A percentile compares a stretch with the other conserved stretches of the same genome.
These are phyloP conservation scores for Petromus typicus DNA, from an alignment of 2,113 vertebrate genomes.

Conservation along the genomic window DNA sequence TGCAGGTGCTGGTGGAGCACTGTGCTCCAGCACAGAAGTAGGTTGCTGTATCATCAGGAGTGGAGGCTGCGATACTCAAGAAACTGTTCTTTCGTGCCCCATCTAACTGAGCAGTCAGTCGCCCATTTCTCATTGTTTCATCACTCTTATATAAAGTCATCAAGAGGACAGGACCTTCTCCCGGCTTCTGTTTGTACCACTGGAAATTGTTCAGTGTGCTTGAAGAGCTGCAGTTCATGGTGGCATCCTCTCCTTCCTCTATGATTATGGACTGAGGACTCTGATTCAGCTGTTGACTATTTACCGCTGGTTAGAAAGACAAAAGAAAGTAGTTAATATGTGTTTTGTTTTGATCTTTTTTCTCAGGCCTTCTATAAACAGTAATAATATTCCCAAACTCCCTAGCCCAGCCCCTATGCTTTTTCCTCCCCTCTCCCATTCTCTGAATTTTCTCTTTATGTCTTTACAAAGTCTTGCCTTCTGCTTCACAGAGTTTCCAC, in stretches of 20 bases:
- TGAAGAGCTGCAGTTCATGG: conserved; percentile 55
- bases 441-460: not conserved
- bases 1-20: conserved; percentile 1
- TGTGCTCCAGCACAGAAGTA: conserved; percentile 43
- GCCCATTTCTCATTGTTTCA: not conserved
- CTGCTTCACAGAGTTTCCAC: not conserved
- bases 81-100: conserved; percentile 24
- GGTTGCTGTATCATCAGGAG: not conserved
- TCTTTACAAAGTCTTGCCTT: not conserved
- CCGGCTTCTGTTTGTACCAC: conserved; percentile 48
- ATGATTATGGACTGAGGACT: not conserved
- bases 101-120: conserved; percentile 16
- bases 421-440: not conserved
- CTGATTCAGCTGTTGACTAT: conserved; percentile 47
- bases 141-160: not conserved
- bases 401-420: not conserved
- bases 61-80: not conserved
- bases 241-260: not conserved
- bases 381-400: not conserved
- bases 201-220: not conserved
- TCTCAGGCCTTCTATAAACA: not conserved
- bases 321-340: not conserved
- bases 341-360: not conserved
- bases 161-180: not conserved
- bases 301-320: conserved; percentile 40